Percentiles rank a stretch among this genome's conserved stretches.
phyloP scores from a whole-genome alignment of 2,113 vertebrate genomes.

The Semnornis frantzii region DNA sequence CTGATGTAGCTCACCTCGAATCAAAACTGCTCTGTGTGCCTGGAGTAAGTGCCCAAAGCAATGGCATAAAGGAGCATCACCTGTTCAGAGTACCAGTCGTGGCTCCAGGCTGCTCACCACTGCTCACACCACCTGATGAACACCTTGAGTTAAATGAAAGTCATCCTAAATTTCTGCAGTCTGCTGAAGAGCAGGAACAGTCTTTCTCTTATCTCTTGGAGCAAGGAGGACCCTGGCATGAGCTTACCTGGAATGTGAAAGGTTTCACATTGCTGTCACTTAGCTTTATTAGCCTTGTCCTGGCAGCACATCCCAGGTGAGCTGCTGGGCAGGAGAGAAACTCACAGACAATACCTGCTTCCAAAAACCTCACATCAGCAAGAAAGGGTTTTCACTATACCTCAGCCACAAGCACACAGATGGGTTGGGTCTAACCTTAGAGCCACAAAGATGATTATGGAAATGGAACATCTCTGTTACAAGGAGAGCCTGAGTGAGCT shows the following conservation, averaged over 20 bases:
- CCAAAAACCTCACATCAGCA: no score
- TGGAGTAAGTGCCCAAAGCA: neutral
- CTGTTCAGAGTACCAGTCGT: neutral
- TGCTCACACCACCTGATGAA: neutral
- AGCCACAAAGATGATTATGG: no score
- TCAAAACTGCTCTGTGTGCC: neutral
- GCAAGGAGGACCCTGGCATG: neutral
- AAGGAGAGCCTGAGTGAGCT: no score
- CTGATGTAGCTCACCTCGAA: constrained; percentile 38
- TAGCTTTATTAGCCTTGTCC: neutral
- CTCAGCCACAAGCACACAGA: no score
- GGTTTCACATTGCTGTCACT: accelerated
- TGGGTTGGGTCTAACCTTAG: no score
- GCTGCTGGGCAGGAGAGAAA: neutral
- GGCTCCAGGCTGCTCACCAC: neutral
- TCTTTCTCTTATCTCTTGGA: neutral
- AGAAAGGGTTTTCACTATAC: no score
- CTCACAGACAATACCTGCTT: neutral
- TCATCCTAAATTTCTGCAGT: neutral
- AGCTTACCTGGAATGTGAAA: neutral
- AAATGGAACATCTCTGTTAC: no score
- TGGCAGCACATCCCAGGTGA: neutral
- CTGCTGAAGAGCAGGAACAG: neutral
- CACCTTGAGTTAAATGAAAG: neutral
- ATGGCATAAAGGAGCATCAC: neutral